phyloP scores from a whole-genome alignment of 1,140 invertebrate genomes.

The Sweltsa coloradensis region DNA sequence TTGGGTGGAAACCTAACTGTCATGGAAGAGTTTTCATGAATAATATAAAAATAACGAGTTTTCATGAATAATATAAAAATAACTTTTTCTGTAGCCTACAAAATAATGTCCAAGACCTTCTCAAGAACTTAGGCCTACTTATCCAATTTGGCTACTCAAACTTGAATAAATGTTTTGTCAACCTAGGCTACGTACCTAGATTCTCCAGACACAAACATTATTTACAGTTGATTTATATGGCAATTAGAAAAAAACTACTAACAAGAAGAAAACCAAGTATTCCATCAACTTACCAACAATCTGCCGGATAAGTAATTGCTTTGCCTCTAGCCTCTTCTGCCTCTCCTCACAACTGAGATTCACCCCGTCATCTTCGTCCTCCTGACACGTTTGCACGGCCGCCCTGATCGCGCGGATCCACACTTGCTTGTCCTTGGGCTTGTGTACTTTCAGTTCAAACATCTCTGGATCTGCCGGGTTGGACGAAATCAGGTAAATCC shows the following conservation, averaged over 20 bases:
- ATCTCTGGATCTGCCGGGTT: constrained; percentile 83
- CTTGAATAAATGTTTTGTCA: too few relatives aligned
- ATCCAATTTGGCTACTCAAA: too few relatives aligned
- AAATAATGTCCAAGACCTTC: too few relatives aligned
- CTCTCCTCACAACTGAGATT: constrained; percentile 56
- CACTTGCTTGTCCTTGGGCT: constrained; percentile 72
- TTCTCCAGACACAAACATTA: too few relatives aligned
- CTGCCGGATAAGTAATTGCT: constrained; percentile 55
- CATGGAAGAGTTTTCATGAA: too few relatives aligned
- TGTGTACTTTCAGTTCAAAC: constrained; percentile 86
- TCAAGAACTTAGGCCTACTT: too few relatives aligned
- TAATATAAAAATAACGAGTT: too few relatives aligned
- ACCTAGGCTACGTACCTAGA: too few relatives aligned
- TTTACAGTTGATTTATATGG: neutral
- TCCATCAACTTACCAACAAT: constrained; percentile 44
- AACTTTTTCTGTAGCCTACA: too few relatives aligned
- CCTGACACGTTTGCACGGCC: constrained; percentile 54
- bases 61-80: too few relatives aligned
- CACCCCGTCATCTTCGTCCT: constrained; percentile 36
- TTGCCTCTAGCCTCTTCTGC: constrained; percentile 51
- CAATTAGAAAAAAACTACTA: neutral
- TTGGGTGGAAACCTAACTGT: too few relatives aligned
- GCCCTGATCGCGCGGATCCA: constrained; percentile 76
- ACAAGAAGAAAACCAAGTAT: constrained; percentile 1
- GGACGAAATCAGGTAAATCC: constrained; percentile 80